Conservation (phyloP, 2,888 invertebrate species). For the Amphipyra berbera region DNA sequence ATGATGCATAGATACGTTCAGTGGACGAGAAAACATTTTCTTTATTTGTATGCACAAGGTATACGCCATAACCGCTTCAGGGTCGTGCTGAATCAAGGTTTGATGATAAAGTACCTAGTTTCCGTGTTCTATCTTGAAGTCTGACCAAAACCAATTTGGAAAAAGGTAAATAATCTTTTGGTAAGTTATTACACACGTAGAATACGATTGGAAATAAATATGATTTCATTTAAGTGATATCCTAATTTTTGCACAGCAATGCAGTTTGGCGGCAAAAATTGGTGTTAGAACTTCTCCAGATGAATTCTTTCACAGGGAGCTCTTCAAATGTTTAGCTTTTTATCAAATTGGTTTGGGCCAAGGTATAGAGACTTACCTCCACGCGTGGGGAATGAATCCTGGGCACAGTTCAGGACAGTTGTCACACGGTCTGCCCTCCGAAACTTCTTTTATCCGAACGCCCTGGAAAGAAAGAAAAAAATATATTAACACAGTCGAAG, state of each 20-base stretch:
- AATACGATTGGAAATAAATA: too few relatives aligned
- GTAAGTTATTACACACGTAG: too few relatives aligned
- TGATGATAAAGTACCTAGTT: constrained; percentile 30
- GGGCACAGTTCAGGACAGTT: constrained; percentile 95
- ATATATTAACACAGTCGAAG: background rate
- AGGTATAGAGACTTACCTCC: constrained; percentile 93
- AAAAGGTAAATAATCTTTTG: too few relatives aligned
- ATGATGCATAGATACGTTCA: constrained; percentile 29
- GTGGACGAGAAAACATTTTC: constrained; percentile 45
- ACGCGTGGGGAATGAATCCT: constrained; percentile 95
- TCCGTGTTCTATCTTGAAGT: constrained; percentile 36
- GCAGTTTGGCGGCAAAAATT: too few relatives aligned
- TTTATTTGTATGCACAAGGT: constrained; percentile 55
- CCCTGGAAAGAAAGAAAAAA: constrained; percentile 90
- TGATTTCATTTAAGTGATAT: too few relatives aligned
- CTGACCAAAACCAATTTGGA: too few relatives aligned
- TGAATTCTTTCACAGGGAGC: too few relatives aligned
- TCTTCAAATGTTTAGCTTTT: too few relatives aligned
- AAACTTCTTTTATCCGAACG: constrained; percentile 95
- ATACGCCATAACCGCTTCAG: constrained; percentile 21
- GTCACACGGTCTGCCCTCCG: constrained; percentile 96
- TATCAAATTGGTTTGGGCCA: too few relatives aligned
- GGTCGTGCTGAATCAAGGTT: constrained; percentile 44
- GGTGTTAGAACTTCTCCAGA: too few relatives aligned
- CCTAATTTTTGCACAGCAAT: too few relatives aligned